A percentile compares a stretch with the other conserved stretches of the same genome.
Evolutionary conservation across 2,113 vertebrate species (phyloP).

Genomic region (Pristiophorus japonicus): DNA sequence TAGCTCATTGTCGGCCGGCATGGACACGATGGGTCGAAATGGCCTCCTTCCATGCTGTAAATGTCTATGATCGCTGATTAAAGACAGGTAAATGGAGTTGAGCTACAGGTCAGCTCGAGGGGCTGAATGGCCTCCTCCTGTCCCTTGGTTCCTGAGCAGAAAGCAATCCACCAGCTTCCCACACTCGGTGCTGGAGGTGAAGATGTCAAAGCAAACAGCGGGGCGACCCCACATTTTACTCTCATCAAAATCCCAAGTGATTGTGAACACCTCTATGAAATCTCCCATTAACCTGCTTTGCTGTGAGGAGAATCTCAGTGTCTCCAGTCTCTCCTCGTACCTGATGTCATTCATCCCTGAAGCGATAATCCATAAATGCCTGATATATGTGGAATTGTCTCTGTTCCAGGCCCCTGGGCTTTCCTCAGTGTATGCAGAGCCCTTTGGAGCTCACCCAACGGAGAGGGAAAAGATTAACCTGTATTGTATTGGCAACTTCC

Average conservation of each 20-base stretch:
- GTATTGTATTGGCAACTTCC: not conserved
- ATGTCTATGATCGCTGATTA: no score
- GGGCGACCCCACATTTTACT: not conserved
- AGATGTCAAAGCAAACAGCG: not conserved
- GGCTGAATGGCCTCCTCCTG: not conserved
- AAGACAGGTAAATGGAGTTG: no score
- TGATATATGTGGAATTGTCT: not conserved
- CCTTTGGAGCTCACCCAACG: not conserved
- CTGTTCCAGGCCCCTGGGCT: not conserved
- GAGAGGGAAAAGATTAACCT: not conserved
- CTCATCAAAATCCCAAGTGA: not conserved
- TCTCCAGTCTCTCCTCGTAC: not conserved
- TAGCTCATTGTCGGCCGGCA: no score
- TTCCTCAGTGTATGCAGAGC: not conserved
- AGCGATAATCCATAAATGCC: not conserved
- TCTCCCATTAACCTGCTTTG: not conserved
- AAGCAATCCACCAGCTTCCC: not conserved
- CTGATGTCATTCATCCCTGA: not conserved
- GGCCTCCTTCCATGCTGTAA: no score
- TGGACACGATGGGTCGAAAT: no score
- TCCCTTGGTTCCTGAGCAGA: not conserved
- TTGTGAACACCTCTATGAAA: not conserved
- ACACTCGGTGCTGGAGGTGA: not conserved
- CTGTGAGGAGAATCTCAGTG: not conserved
- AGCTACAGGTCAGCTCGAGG: not conserved